Evolutionary conservation across 2,888 invertebrate species (phyloP).

Genomic region (Opisthograptis luteolata): DNA sequence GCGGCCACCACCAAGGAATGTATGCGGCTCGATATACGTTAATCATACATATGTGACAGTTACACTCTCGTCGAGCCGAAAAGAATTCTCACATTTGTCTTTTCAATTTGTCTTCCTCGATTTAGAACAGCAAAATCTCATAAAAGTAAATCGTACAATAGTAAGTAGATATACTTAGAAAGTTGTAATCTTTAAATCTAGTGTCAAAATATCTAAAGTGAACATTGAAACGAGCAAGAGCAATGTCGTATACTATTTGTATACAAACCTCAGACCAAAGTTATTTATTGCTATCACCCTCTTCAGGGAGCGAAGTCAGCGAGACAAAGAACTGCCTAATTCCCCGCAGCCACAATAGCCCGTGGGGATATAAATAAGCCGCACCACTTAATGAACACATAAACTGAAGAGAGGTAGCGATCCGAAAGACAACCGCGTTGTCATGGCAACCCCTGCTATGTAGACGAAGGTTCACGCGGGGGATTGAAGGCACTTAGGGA

Average conservation of each 20-base stretch:
- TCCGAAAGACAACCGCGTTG: constrained; percentile 59
- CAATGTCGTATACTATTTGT: too few species aligned
- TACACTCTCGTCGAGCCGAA: constrained; percentile 65
- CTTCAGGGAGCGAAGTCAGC: constrained; percentile 63
- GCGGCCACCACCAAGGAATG: constrained; percentile 75
- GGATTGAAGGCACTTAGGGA: constrained; percentile 29
- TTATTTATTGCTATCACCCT: constrained; percentile 32
- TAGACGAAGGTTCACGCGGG: constrained; percentile 17
- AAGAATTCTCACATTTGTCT: constrained; percentile 52
- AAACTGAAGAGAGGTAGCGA: constrained; percentile 68
- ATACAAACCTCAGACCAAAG: constrained; percentile 3
- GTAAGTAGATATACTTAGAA: too few species aligned
- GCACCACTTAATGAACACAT: constrained; percentile 79
- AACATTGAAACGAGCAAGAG: background rate
- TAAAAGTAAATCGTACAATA: too few species aligned
- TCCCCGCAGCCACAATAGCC: constrained; percentile 69
- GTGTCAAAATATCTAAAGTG: background rate
- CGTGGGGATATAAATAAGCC: constrained; percentile 75
- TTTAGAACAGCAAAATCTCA: constrained; percentile 23
- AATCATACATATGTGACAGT: constrained; percentile 82
- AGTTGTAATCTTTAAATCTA: too few species aligned
- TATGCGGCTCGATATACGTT: constrained; percentile 71
- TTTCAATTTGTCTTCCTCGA: constrained; percentile 37
- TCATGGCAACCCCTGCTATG: constrained; percentile 53
- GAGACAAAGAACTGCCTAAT: constrained; percentile 74